Evolutionary conservation across 2,888 invertebrate genomes (phyloP).

Genomic region (Congeria kusceri): DNA sequence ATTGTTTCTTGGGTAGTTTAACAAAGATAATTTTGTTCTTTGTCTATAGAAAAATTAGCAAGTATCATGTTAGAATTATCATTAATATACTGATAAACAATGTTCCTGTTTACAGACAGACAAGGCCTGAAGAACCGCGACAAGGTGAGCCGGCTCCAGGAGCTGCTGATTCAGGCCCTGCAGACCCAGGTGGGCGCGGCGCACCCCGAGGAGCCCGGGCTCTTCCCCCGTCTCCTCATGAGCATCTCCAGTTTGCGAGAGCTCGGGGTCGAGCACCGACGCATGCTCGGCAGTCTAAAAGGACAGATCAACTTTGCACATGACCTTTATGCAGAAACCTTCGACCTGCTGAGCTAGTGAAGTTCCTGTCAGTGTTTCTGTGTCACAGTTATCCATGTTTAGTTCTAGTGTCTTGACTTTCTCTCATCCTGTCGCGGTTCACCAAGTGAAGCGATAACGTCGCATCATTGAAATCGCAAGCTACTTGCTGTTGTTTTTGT

Average conservation of each 20-base stretch:
- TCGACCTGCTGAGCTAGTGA: constrained; percentile 78
- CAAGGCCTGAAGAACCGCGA: constrained; percentile 83
- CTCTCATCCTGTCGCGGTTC: too few relatives aligned
- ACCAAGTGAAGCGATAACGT: too few relatives aligned
- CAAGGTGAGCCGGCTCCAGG: constrained; percentile 83
- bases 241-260: constrained; percentile 84
- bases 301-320: constrained; percentile 82
- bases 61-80: too few relatives aligned
- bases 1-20: too few relatives aligned
- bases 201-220: constrained; percentile 80
- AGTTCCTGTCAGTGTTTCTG: too few relatives aligned
- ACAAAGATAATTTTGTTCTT: too few relatives aligned
- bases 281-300: constrained; percentile 82
- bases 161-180: constrained; percentile 82
- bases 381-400: too few relatives aligned
- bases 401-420: too few relatives aligned
- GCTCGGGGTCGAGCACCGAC: constrained; percentile 83
- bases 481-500: too few relatives aligned
- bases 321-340: constrained; percentile 83
- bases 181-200: constrained; percentile 80
- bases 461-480: too few relatives aligned
- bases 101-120: constrained; percentile 78
- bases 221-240: constrained; percentile 84
- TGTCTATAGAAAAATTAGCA: too few relatives aligned
- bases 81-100: too few relatives aligned